Evolutionary conservation across 2,113 vertebrate genomes (phyloP), one percentile per base, ranked within the genome.

Genomic region (Bathybates hornii): DNA sequence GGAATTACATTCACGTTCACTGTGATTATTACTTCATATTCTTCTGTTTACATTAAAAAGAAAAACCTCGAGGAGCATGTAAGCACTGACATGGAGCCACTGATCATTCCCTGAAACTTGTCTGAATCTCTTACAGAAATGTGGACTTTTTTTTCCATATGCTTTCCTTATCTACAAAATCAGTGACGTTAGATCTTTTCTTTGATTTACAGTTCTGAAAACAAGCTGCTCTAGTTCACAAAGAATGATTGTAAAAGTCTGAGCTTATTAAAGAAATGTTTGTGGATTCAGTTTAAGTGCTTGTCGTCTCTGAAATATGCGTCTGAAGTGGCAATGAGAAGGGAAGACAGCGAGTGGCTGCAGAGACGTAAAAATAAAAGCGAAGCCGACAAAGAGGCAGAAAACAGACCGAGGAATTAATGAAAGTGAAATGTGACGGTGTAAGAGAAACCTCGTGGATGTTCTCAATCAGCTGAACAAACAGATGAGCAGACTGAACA

Each of bases 381-480:
- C 6, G 4, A 63, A 81, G 48, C 29, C 13, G 21, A 87, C 54
- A 87, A 82, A 89, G 48, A 36, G 32, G 68, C 52, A 76, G 13
- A 82, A 84, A 24, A 32, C 41, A 83, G 56, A 56, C 34, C 2
- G 19, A 84, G 36, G 81, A 81, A 83, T 86, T 82, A 86, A 90
- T 86, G 66, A 79, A 86, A 87, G 83, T 63, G 21, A 90, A 91
- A 91, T 83, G 84, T 80, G 84, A 88, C 27, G 2, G 27, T 2
- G 76, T 66, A 82, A 81, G 82, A 88, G 38, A 66, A 84, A 86
- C 76, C 83, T 61, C 7, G 2, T 6, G 73, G 57, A 41, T 63
- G 54, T 14, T 45, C 71, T 84, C 50, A 84, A n/a, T 83, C 87
- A 83, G 59, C 54, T 29, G 38, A 87, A 90, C 80, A 91, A 91